Evolutionary conservation across 1,140 invertebrate species (phyloP).

Genomic region (Venturia canescens): DNA sequence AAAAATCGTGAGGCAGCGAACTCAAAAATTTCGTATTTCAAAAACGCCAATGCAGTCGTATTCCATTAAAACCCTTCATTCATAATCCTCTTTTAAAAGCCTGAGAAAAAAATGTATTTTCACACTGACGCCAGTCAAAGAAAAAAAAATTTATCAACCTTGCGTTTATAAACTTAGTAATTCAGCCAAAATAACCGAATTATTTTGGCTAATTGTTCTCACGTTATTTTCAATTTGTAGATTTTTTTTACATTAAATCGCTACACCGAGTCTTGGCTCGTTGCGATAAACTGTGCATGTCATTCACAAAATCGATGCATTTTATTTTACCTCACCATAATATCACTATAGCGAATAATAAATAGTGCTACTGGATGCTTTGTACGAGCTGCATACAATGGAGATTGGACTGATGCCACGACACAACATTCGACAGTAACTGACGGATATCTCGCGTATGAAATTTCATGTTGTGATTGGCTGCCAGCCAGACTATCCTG

Average conservation of each 20-base stretch:
- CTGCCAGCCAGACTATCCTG: constrained; percentile 43
- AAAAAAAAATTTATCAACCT: too few species aligned
- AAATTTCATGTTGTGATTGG: constrained; percentile 59
- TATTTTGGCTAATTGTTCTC: not conserved
- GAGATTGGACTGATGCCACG: constrained; percentile 57
- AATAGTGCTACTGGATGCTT: constrained; percentile 49
- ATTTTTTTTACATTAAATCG: not conserved
- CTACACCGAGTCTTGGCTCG: not conserved
- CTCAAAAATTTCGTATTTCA: too few species aligned
- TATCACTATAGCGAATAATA: constrained; percentile 1
- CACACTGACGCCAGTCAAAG: too few species aligned
- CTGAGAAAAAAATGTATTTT: too few species aligned
- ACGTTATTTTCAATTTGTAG: too few species aligned
- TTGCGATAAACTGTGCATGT: not conserved
- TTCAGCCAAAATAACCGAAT: too few species aligned
- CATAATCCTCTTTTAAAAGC: too few species aligned
- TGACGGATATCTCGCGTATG: constrained; percentile 53
- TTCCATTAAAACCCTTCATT: too few species aligned
- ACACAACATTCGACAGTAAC: constrained; percentile 58
- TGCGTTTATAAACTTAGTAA: too few species aligned
- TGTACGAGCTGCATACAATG: constrained; percentile 46
- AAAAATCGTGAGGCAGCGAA: too few species aligned
- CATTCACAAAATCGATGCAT: not conserved
- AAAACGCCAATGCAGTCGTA: too few species aligned
- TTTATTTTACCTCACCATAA: not conserved